Evolutionary conservation across 2,113 vertebrate species (phyloP), one percentile per base, ranked within the genome.

Genomic region (Pao palembangensis): DNA sequence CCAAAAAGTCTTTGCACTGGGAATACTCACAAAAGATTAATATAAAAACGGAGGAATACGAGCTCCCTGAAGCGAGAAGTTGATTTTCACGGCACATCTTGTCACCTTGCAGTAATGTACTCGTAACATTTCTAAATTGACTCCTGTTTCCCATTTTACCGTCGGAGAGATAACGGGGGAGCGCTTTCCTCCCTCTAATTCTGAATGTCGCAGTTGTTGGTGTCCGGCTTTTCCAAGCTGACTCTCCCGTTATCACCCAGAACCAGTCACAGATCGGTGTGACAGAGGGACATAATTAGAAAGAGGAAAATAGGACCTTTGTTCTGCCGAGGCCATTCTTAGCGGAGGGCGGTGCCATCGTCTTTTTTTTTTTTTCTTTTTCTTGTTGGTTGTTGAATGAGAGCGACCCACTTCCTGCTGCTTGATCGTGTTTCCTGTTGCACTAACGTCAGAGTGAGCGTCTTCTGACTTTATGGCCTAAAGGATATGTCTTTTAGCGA

Each of bases 241-340:
- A 67, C 58, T 74, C 47, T 55, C 44, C 43, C 52, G 67, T 87
- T 88, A 85, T 85, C 85, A 83, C 69, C 69, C 65, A 76, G 79
- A 85, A 78, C 74, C 71, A 85, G 87, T 90, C 83, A 86, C 72
- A 64, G 58, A 43, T 78, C 55, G 38, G 64, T 50, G 60, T 79
- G 85, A 88, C 87, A 80, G 86, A 86, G 64, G 73, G 73, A 69
- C 85, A 82, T 83, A 83, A 89, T 87, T 86, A 86, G 71, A 80
- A 79, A 85, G 51, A 56, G 31, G 61, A 54, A 75, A 85, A 82
- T 81, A 85, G 76, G 73, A 57, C 74, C 78, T 54, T 75, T 74
- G 64, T 53, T 82, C 57, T 68, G 59, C 43, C 46, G 65, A 55
- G 51, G 52, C 51, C 50, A 58, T 28, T 28, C 52, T 74, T 50